A percentile compares a stretch with the other conserved stretches of the same genome.
These are phyloP conservation scores for Yponomeuta evonymella DNA, from an alignment of 2,888 invertebrate species.

Conservation along the genomic window DNA sequence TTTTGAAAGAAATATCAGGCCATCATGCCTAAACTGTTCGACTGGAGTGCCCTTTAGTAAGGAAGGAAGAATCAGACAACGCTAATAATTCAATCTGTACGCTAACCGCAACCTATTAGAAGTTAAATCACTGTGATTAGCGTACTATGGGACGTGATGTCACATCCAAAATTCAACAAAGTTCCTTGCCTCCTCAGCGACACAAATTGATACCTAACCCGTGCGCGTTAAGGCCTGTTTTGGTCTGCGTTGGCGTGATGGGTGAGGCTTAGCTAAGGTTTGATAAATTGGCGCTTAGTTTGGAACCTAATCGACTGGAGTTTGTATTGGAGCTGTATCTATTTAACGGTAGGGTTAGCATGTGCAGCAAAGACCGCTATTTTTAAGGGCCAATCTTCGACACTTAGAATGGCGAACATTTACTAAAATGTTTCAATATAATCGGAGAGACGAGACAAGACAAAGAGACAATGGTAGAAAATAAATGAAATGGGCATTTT, in stretches of 20 bases:
- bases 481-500: too few species aligned
- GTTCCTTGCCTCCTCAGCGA: background rate
- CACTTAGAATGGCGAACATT: too few species aligned
- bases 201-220: background rate
- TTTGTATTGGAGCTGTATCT: background rate
- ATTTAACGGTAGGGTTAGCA: background rate
- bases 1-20: too few species aligned
- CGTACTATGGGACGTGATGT: background rate
- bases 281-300: conserved; percentile 1
- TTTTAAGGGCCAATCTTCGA: too few species aligned
- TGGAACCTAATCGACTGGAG: conserved; percentile 1
- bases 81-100: background rate
- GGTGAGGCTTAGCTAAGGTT: background rate
- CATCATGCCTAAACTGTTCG: too few species aligned
- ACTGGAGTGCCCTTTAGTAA: background rate
- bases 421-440: too few species aligned
- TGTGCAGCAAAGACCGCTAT: background rate
- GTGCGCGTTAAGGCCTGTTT: background rate
- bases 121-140: background rate
- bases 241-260: background rate
- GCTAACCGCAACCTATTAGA: background rate
- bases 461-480: too few species aligned
- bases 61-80: background rate
- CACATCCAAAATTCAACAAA: background rate
- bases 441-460: too few species aligned